A percentile compares a stretch with the other conserved stretches of the same genome.
These are phyloP conservation scores for Bothrops jararaca DNA, from an alignment of 2,113 vertebrate species.

Conservation along the genomic window DNA sequence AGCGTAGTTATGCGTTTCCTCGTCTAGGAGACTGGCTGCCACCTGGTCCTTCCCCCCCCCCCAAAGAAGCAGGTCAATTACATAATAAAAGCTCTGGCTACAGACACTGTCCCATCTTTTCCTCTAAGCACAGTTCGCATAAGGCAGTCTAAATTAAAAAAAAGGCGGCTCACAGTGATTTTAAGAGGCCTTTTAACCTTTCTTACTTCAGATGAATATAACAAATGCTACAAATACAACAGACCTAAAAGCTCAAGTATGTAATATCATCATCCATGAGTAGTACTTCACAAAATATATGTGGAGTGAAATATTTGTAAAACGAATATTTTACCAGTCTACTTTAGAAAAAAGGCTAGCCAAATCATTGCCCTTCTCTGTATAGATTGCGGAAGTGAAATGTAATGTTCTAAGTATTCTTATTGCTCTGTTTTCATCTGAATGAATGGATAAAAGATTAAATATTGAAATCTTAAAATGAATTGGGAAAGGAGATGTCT, in stretches of 20 bases:
- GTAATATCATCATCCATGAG: neutral
- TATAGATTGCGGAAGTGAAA: neutral
- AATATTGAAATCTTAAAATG: neutral
- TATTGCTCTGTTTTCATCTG: neutral
- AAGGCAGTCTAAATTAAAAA: neutral
- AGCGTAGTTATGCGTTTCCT: neutral
- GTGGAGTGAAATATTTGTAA: neutral
- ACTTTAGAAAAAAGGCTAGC: neutral
- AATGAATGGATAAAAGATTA: neutral
- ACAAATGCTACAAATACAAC: neutral
- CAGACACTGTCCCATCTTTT: neutral
- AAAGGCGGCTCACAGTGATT: neutral
- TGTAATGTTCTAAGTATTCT: neutral
- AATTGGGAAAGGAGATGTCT: neutral
- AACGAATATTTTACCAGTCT: neutral
- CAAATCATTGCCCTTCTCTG: neutral
- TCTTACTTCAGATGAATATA: neutral
- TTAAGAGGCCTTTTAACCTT: neutral
- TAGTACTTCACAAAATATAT: neutral
- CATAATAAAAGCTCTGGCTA: neutral
- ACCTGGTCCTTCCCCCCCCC: too few relatives aligned
- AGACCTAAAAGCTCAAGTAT: neutral
- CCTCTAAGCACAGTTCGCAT: neutral
- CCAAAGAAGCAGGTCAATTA: neutral
- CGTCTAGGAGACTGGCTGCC: neutral